These are phyloP conservation scores for Hycleus phaleratus DNA, from an alignment of 1,140 invertebrate species.

Conservation along the genomic window DNA sequence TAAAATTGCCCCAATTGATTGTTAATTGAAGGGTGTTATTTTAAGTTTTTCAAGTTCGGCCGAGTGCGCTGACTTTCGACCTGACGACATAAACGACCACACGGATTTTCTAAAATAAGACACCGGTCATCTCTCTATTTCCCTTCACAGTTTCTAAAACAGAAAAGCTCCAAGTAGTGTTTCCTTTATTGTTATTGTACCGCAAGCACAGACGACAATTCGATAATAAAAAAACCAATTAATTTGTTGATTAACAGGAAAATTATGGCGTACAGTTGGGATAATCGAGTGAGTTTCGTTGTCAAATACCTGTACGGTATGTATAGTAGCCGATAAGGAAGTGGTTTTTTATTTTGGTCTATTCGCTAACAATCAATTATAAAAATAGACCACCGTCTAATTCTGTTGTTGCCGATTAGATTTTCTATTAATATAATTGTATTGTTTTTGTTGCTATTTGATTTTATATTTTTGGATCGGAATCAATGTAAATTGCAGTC, in stretches of 20 bases:
- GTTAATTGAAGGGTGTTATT: too few species aligned
- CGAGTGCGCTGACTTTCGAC: constrained; percentile 11
- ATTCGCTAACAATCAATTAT: not conserved
- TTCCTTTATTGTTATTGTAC: too few species aligned
- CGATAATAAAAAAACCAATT: too few species aligned
- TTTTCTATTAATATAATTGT: not conserved
- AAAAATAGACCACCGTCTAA: not conserved
- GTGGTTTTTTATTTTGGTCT: not conserved
- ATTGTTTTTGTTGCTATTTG: not conserved
- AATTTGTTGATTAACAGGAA: not conserved
- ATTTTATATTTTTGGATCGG: not conserved
- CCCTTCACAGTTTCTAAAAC: too few species aligned
- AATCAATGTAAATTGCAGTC: too few species aligned
- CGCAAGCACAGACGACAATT: too few species aligned
- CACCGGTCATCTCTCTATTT: too few species aligned
- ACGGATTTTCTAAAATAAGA: too few species aligned
- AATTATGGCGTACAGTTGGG: constrained; percentile 65
- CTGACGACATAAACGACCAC: not conserved
- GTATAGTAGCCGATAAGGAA: constrained; percentile 5
- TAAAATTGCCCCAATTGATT: too few species aligned
- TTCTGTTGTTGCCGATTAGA: not conserved
- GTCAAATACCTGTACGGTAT: constrained; percentile 70
- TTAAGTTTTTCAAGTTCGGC: not conserved
- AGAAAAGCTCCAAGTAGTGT: too few species aligned
- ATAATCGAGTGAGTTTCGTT: constrained; percentile 71